Conservation (phyloP, 2,113 vertebrate genomes). For the Microcebus murinus region DNA sequence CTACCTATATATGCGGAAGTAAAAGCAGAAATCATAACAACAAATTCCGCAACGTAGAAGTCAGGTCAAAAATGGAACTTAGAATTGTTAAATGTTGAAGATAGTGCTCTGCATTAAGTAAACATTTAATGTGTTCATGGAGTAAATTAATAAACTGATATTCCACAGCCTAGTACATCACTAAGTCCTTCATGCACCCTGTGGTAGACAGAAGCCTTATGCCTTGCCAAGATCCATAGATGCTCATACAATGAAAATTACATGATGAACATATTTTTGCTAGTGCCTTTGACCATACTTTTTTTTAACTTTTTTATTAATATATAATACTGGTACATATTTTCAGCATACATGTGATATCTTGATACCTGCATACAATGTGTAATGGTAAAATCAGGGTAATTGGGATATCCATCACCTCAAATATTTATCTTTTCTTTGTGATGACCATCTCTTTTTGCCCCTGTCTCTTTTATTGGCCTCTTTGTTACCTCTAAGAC, state of each 20-base stretch:
- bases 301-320: not conserved
- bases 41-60: not conserved
- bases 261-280: not conserved
- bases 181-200: not conserved
- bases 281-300: not conserved
- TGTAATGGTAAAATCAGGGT: not conserved
- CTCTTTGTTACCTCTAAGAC: not conserved
- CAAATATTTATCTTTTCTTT: not conserved
- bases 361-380: not conserved
- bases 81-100: not conserved
- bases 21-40: slow-evolving; percentile 35
- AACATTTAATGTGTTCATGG: not conserved
- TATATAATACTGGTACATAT: not conserved
- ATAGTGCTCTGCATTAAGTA: not conserved
- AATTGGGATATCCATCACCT: not conserved
- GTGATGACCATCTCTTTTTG: not conserved
- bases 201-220: accelerated
- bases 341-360: not conserved
- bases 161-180: not conserved
- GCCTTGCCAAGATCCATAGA: not conserved
- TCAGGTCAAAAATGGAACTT: not conserved
- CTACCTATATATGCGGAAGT: not conserved
- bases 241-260: not conserved
- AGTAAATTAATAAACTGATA: not conserved
- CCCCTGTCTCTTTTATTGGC: not conserved